Evolutionary conservation across 2,797 vertebrate species (phyloP), one percentile per base, ranked within the genome.

Genomic region (Alexandromys oeconomus): DNA sequence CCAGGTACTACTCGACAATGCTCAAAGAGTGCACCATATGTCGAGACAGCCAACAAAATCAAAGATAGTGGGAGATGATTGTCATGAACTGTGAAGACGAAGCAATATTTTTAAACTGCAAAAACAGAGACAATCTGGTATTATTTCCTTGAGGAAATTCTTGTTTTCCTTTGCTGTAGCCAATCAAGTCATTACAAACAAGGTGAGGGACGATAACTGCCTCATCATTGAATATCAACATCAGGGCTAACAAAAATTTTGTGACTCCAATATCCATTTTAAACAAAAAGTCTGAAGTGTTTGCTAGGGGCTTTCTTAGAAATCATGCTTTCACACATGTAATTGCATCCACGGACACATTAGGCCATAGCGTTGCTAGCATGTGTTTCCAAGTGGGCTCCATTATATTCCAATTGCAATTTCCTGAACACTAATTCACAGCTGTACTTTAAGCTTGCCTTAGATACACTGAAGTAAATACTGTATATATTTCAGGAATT

Each of bases 361-460:
- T 96, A 95, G 43, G 46, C 57, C 71, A 89, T 71, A 94, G 80
- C 95, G 87, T 96, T 96, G 87, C 96, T 96, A 93, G 80, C 95
- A 91, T 96, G 95, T 95, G 69, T 93, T 97, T 98, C 97, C 97
- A 96, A 98, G 97, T 91, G 92, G 87, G 97, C 92, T 97, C 93
- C 94, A 97, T 98, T 97, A 96, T 98, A 98, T 98, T 96, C 94
- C 93, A 96, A 97, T 94, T 97, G 92, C 95, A 98, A 96, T 98
- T 98, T 98, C 97, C 97, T 97, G 87, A 97, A 96, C 95, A 90
- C 88, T 98, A 98, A 98, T 98, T 98, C 97, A 97, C 92, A 97
- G 89, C 95, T 96, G 31, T 97, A 97, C 92, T 95, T 97, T 69
- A 93, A 93, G 95, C 94, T 97, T 97, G 90, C 87, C 95, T 71